These are phyloP conservation scores for Coelopa frigida DNA, from an alignment of 1,140 invertebrate genomes.

Conservation along the genomic window DNA sequence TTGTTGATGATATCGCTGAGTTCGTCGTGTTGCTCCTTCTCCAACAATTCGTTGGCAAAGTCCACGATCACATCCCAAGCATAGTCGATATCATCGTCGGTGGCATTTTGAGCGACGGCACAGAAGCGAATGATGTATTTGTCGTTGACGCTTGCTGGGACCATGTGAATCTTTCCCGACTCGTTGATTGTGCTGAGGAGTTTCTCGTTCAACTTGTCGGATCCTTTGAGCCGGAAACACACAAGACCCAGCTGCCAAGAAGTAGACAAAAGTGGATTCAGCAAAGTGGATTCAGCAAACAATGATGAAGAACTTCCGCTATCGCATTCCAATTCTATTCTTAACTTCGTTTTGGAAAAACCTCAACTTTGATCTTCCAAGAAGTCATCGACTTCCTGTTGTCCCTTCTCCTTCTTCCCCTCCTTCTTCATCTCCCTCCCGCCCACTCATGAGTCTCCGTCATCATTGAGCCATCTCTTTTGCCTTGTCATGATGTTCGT, in stretches of 20 bases:
- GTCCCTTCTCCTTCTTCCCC: too few species aligned
- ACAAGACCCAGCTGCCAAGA: constrained; percentile 65
- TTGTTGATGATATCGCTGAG: constrained; percentile 58
- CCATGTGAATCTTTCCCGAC: constrained; percentile 95
- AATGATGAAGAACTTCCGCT: too few species aligned
- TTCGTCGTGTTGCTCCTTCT: constrained; percentile 64
- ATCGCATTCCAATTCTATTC: too few species aligned
- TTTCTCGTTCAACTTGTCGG: constrained; percentile 88
- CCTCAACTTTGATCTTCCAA: too few species aligned
- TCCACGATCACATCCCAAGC: constrained; percentile 88
- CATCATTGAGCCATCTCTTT: too few species aligned
- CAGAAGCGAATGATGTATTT: constrained; percentile 92
- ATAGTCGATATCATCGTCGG: constrained; percentile 78
- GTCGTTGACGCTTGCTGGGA: constrained; percentile 86
- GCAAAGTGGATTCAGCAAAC: too few species aligned
- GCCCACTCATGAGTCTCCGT: too few species aligned
- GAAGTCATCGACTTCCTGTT: too few species aligned
- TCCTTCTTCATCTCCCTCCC: too few species aligned
- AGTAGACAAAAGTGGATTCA: constrained; percentile 16
- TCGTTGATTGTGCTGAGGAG: constrained; percentile 90
- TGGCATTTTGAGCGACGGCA: constrained; percentile 86
- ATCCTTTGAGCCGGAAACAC: constrained; percentile 77
- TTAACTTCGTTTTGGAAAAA: too few species aligned
- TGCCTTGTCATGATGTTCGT: too few species aligned
- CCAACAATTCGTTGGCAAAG: constrained; percentile 72